Evolutionary conservation across 2,113 vertebrate genomes (phyloP).

Genomic region (Haliaeetus leucogaster): DNA sequence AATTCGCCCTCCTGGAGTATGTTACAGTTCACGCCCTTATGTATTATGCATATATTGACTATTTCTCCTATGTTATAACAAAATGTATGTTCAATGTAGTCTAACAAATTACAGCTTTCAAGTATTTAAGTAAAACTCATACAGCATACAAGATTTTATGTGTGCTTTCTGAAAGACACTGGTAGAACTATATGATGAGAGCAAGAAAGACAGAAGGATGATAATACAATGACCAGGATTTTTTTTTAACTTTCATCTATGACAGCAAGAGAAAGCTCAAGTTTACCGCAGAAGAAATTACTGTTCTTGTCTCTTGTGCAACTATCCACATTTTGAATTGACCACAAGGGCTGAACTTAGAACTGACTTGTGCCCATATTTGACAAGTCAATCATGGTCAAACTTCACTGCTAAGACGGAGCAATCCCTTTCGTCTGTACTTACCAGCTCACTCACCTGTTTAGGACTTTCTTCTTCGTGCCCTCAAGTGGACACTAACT

Average conservation of each 20-base stretch:
- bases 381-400: background rate
- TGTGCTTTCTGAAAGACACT: background rate
- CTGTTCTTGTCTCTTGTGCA: background rate
- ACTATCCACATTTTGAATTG: background rate
- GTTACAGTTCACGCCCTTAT: background rate
- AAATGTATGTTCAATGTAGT: background rate
- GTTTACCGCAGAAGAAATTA: background rate
- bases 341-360: background rate
- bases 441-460: accelerated
- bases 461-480: background rate
- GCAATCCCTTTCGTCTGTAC: background rate
- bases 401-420: background rate
- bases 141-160: background rate
- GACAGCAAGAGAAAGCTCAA: background rate
- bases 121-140: background rate
- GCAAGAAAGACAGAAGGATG: background rate
- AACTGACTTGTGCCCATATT: background rate
- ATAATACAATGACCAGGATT: background rate
- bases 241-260: background rate
- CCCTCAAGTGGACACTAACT: background rate
- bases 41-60: background rate
- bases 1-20: background rate
- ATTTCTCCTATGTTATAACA: background rate
- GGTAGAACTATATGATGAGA: background rate
- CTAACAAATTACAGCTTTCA: background rate